Evolutionary conservation across 2,113 vertebrate species (phyloP), one percentile per base, ranked within the genome.

Genomic region (Loxodonta africana): DNA sequence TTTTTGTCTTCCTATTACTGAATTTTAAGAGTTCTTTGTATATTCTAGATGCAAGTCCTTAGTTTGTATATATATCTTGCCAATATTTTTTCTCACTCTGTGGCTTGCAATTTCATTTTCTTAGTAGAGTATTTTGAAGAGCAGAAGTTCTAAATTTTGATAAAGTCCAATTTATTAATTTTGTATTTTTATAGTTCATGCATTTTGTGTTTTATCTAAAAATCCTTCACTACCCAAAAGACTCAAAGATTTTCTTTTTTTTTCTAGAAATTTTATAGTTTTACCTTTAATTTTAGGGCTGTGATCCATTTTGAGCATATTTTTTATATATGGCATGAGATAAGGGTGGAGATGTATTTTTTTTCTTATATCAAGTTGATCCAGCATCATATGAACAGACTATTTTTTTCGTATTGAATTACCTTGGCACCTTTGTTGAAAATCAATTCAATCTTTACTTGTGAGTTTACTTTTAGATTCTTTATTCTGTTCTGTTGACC

Each of bases 101-200:
- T 86, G 41, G 9, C 18, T 85, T 89, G 21, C 23, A 57, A 90
- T 48, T 91, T 84, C 17, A 88, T 83, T 93, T 96, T 83, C 69
- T 84, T 62, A 78, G 67, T 80, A 30, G 77, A 85, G 25, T 81
- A 89, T 26, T 88, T 83, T 60, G 41, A 82, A 95, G 60, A 74
- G 17, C 6, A 84, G 44, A 94, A 73, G 6, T 80, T 62, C n/a
- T 48, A 87, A 44, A 69, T n/a, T 77, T 92, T 82, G 15, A 74
- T 82, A 69, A 60, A 77, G 26, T 46, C 18, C 53, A 57, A 17
- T 57, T 48, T 48, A 48, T 48, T 48, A 48, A 48, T 48, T 48
- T 57, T 57, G 53, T 51, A 51, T 46, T 65, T 87, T 78, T 88
- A 48, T 57, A 37, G 5, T 77, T 92, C 23, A 69, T 88, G 12